phyloP scores from a whole-genome alignment of 30 jellyfish, hydroid and myxozoan species.

The Catostylus mosaicus region DNA sequence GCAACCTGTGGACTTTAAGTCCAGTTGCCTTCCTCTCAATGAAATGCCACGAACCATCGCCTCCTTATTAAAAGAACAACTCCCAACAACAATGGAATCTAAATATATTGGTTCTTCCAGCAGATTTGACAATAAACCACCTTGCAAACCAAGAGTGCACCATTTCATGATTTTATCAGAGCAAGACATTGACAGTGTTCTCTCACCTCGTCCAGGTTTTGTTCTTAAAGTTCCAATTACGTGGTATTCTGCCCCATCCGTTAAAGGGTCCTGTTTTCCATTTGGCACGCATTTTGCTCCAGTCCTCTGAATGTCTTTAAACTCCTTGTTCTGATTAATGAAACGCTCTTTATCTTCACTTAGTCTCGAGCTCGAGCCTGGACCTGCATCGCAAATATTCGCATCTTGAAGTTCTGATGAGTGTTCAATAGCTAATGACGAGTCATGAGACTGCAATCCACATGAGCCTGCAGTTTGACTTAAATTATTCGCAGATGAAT shows the following conservation, averaged over 20 bases:
- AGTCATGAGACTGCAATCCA: too few relatives aligned
- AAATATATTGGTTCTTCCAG: conserved; percentile 51
- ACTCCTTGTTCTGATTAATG: not conserved
- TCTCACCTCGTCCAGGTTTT: conserved; percentile 93
- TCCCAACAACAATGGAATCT: conserved; percentile 64
- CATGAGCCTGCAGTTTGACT: too few relatives aligned
- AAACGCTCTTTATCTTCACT: not conserved
- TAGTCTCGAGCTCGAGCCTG: not conserved
- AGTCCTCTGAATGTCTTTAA: conserved; percentile 73
- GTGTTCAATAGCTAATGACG: too few relatives aligned
- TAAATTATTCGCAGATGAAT: too few relatives aligned
- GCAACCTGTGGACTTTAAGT: not conserved
- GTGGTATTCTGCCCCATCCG: conserved; percentile 74
- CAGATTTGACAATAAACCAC: conserved; percentile 74
- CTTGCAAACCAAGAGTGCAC: conserved; percentile 94
- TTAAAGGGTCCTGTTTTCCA: conserved; percentile 83
- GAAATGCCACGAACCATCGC: conserved; percentile 78
- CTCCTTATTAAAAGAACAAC: conserved; percentile 54
- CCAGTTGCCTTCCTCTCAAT: conserved; percentile 50
- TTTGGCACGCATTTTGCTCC: conserved; percentile 96
- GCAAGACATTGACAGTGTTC: conserved; percentile 91
- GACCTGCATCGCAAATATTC: not conserved
- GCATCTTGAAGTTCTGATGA: not conserved
- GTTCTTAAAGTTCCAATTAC: conserved; percentile 76
- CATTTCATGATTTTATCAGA: conserved; percentile 91